Percentiles rank a stretch among this genome's conserved stretches.
Evolutionary conservation across 2,888 invertebrate species (phyloP).

Genomic region (Onthophagus sagittarius): DNA sequence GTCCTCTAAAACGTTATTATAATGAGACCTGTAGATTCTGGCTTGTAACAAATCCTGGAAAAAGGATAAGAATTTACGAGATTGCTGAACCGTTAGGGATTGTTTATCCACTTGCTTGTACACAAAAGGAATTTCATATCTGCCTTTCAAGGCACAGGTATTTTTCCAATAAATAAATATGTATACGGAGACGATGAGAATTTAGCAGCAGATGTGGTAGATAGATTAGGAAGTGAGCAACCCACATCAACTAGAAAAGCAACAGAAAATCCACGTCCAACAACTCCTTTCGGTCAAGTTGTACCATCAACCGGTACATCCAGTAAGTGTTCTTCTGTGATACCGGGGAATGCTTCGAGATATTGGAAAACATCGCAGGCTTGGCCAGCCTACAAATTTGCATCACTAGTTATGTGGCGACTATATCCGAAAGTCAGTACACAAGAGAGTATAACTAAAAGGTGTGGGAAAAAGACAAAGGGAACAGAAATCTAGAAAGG

Average conservation of each 20-base stretch:
- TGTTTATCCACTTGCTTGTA: slow-evolving; percentile 16
- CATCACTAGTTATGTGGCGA: neutral
- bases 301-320: too few relatives aligned
- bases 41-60: slow-evolving; percentile 19
- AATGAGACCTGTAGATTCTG: slow-evolving; percentile 5
- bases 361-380: too few relatives aligned
- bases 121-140: slow-evolving; percentile 1
- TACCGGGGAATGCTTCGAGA: neutral
- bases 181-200: slow-evolving; percentile 16
- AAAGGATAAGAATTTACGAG: slow-evolving; percentile 20
- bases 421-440: slow-evolving; percentile 7
- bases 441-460: slow-evolving; percentile 6
- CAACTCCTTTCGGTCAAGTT: too few relatives aligned
- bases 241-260: too few relatives aligned
- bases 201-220: slow-evolving; percentile 14
- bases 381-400: neutral
- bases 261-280: too few relatives aligned
- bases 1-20: slow-evolving; percentile 15
- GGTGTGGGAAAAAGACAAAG: neutral
- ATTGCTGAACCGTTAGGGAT: slow-evolving; percentile 17
- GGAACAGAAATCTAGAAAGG: neutral
- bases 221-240: neutral
- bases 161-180: slow-evolving; percentile 17
- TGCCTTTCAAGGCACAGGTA: slow-evolving; percentile 13
- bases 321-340: neutral